Evolutionary conservation across 1,140 invertebrate genomes (phyloP), one percentile per base, ranked within the genome.

Genomic region (Lysiphlebus fabarum): DNA sequence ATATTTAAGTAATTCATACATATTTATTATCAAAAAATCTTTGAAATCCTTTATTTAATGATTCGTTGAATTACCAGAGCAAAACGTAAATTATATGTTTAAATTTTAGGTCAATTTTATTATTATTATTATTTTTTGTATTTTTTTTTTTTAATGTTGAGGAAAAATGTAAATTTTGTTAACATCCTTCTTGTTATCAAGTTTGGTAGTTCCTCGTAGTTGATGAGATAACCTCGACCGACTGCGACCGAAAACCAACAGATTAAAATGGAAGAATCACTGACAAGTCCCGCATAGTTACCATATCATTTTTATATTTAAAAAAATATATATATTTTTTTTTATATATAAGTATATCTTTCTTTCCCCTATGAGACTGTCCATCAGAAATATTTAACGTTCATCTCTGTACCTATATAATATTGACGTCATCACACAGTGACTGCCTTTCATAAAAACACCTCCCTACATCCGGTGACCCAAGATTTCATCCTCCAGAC

Each of bases 371-470:
- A 67, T 63, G 40, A 47, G 3, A 17, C 17, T 17, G 17, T 3
- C 17, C 17, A 17, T 17, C 17, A 17, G 3, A 17, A 17, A 17
- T 1, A 17, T n/a, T n/a, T n/a, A n/a, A n/a, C n/a, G n/a, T 17
- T 17, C 14, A 44, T 56, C 34, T 34, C 58, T 55, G 58, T 74
- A 78, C 75, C 77, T 78, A 76, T 72, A 75, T 73, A 78, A 76
- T 17, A 17, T 79, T 79, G 74, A 76, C 75, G 74, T 76, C 75
- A 72, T 76, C 72, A 45, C 71, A 76, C 63, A 76, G 72, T 75
- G 72, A 72, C 72, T 65, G 71, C 68, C 75, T 76, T 77, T 77
- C 74, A 77, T 76, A 75, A 77, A 76, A 76, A 77, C 75, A 77
- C 75, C 72, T 76, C 74, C 74, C 74, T 72, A 75, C 73, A 76